phyloP scores from a whole-genome alignment of 92 coral and sea anemone species.

The Parazoanthus swiftii region DNA sequence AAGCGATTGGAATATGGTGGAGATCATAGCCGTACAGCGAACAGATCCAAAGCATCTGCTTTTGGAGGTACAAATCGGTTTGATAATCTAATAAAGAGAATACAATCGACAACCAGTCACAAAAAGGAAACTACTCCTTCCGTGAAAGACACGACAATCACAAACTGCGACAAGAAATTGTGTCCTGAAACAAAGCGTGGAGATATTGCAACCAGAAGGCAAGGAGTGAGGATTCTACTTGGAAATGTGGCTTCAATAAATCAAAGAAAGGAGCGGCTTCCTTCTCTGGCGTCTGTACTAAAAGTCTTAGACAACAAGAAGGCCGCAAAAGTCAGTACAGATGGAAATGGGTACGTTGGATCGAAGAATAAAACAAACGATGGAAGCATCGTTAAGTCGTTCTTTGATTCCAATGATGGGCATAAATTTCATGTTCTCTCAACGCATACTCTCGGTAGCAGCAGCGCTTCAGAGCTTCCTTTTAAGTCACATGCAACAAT shows the following conservation, averaged over 20 bases:
- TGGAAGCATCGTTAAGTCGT: not conserved
- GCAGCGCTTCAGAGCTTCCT: not conserved
- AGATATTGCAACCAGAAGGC: not conserved
- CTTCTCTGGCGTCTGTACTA: not conserved
- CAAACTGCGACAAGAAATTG: not conserved
- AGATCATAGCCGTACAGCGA: not conserved
- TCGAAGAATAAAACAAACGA: not conserved
- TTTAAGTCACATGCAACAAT: not conserved
- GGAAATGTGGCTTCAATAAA: not conserved
- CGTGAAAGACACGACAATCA: not conserved
- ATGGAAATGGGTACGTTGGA: not conserved
- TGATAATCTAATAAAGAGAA: not conserved
- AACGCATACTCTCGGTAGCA: not conserved
- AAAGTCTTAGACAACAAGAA: conserved; percentile 2
- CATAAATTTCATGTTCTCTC: not conserved
- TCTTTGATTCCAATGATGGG: not conserved
- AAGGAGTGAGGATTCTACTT: not conserved
- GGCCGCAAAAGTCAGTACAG: not conserved
- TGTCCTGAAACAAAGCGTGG: conserved; percentile 5
- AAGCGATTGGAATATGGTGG: not conserved
- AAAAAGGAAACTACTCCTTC: not conserved
- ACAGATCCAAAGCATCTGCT: not conserved
- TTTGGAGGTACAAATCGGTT: not conserved
- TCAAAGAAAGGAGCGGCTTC: not conserved
- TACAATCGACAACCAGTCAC: conserved; percentile 7